These are phyloP conservation scores for Orussus abietinus DNA, from an alignment of 1,140 invertebrate genomes.

Conservation along the genomic window DNA sequence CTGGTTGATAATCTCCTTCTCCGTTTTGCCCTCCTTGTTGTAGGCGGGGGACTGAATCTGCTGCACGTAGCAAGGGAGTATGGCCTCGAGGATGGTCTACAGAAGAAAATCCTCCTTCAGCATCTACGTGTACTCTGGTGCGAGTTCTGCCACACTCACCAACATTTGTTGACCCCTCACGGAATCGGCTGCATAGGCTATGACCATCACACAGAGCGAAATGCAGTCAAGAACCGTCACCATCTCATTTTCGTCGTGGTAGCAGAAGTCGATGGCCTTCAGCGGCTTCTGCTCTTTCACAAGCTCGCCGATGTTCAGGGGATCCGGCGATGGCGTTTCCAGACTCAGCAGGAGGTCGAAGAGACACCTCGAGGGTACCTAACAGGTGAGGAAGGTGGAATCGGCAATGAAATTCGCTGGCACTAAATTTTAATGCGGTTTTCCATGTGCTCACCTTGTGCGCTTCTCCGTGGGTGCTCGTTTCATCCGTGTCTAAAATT, in stretches of 20 bases:
- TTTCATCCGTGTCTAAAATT: conserved; percentile 90
- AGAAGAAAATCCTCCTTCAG: conserved; percentile 25
- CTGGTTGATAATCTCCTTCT: conserved; percentile 93
- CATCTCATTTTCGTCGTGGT: conserved; percentile 93
- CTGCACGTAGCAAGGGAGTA: conserved; percentile 89
- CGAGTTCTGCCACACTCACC: conserved; percentile 52
- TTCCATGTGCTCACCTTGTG: conserved; percentile 84
- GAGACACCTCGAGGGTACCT: conserved; percentile 85
- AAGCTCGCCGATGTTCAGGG: conserved; percentile 90
- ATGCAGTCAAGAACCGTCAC: conserved; percentile 92
- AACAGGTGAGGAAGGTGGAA: conserved; percentile 23
- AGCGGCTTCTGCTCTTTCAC: conserved; percentile 95
- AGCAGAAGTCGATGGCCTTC: conserved; percentile 95
- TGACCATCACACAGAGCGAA: conserved; percentile 93
- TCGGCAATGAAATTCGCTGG: conserved; percentile 5
- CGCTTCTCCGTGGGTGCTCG: conserved; percentile 79
- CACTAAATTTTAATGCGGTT: background rate
- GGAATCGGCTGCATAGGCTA: conserved; percentile 95
- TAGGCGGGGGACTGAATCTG: conserved; percentile 88
- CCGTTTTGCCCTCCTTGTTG: conserved; percentile 82
- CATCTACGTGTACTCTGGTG: background rate
- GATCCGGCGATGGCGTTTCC: conserved; percentile 90
- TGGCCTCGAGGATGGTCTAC: conserved; percentile 92
- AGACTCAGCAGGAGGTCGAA: conserved; percentile 90
- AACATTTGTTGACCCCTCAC: conserved; percentile 96